phyloP scores from a whole-genome alignment of 2,888 invertebrate species.

The Gastrophysa polygoni region DNA sequence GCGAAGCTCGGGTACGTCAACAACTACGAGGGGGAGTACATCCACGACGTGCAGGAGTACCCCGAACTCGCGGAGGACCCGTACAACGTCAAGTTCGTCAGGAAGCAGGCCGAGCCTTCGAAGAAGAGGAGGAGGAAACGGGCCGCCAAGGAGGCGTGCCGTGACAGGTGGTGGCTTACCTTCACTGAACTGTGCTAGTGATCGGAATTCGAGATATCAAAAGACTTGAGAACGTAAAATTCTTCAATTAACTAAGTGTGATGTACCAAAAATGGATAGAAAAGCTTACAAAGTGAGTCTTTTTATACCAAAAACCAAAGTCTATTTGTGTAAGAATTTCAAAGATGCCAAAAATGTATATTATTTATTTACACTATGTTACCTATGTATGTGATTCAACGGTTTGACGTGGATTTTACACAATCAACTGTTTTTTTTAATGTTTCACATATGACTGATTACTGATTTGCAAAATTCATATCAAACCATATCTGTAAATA shows the following conservation, averaged over 20 bases:
- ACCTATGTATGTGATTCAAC: slow-evolving; percentile 59
- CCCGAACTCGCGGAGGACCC: slow-evolving; percentile 96
- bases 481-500: slow-evolving; percentile 40
- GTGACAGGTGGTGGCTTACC: slow-evolving; percentile 58
- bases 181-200: slow-evolving; percentile 58
- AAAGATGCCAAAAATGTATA: slow-evolving; percentile 65
- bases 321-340: slow-evolving; percentile 69
- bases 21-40: slow-evolving; percentile 89
- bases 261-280: slow-evolving; percentile 55
- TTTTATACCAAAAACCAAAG: slow-evolving; percentile 66
- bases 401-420: slow-evolving; percentile 46
- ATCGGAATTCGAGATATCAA: slow-evolving; percentile 23
- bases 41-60: slow-evolving; percentile 87
- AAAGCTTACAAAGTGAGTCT: slow-evolving; percentile 56
- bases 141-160: slow-evolving; percentile 54
- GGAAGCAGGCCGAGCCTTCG: slow-evolving; percentile 75
- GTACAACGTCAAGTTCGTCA: slow-evolving; percentile 89
- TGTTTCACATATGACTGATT: slow-evolving; percentile 51
- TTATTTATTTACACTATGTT: slow-evolving; percentile 61
- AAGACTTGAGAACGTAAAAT: slow-evolving; percentile 40
- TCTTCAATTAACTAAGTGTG: slow-evolving; percentile 60
- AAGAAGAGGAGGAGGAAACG: slow-evolving; percentile 77
- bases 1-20: slow-evolving; percentile 81
- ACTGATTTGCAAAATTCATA: slow-evolving; percentile 43
- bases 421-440: slow-evolving; percentile 36